Evolutionary conservation across 1,140 invertebrate species (phyloP).

Genomic region (Orchestia grillus): DNA sequence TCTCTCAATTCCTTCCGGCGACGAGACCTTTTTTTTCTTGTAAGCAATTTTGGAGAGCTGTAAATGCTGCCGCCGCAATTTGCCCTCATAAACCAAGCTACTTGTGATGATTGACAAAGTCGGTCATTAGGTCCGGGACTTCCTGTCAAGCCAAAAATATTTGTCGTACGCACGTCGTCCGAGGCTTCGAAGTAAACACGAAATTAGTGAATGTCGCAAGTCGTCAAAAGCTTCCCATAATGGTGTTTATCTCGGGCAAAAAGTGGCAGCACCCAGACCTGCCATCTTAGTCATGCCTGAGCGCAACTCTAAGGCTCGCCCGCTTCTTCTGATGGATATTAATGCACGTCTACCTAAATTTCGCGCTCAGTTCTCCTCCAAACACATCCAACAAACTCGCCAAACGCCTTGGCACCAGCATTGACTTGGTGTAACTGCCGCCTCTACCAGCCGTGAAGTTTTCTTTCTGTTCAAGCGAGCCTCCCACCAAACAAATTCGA

Average conservation of each 20-base stretch:
- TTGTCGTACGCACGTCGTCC: not conserved
- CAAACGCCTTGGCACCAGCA: not conserved
- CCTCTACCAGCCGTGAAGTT: not conserved
- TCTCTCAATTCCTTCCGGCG: not conserved
- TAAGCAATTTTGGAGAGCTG: not conserved
- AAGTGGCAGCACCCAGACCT: slow-evolving; percentile 11
- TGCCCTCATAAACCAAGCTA: slow-evolving; percentile 23
- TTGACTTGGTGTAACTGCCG: not conserved
- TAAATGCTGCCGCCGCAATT: not conserved
- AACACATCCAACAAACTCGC: slow-evolving; percentile 23
- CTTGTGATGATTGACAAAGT: slow-evolving; percentile 43
- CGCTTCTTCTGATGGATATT: slow-evolving; percentile 20
- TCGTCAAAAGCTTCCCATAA: slow-evolving; percentile 35
- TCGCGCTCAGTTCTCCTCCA: not conserved
- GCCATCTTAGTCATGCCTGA: slow-evolving; percentile 47
- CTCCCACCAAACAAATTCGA: not conserved
- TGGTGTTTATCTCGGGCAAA: slow-evolving; percentile 49
- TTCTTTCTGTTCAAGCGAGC: not conserved
- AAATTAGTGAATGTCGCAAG: slow-evolving; percentile 35
- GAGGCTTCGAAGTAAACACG: slow-evolving; percentile 39
- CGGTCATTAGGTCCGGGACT: slow-evolving; percentile 17
- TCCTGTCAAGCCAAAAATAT: slow-evolving; percentile 46
- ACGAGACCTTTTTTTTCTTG: not conserved
- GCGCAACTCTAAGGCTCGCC: not conserved
- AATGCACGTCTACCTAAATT: not conserved